Conservation (phyloP, 2,797 vertebrate species). For the Rhincodon typus region DNA sequence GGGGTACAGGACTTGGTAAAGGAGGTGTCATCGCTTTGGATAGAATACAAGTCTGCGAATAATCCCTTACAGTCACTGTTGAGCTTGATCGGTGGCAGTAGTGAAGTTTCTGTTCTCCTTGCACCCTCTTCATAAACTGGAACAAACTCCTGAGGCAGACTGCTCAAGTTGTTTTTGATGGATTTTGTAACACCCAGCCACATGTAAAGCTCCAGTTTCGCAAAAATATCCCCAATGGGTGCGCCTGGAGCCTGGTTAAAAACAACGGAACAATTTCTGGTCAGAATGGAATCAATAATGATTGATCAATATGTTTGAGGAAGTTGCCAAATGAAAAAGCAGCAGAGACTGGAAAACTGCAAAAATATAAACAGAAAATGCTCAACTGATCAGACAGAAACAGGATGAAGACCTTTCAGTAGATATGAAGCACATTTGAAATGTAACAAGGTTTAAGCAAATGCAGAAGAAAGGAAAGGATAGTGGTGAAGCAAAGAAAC, state of each 20-base stretch:
- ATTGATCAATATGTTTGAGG: not conserved
- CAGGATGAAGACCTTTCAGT: no score
- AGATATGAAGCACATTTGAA: no score
- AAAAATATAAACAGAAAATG: not conserved
- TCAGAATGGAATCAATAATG: not conserved
- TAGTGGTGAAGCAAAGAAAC: no score
- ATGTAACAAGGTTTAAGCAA: no score
- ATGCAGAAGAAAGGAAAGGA: no score
- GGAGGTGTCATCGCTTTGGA: no score
- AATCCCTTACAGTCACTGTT: constrained; percentile 70
- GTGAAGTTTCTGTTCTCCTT: constrained; percentile 45
- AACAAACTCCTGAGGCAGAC: constrained; percentile 72
- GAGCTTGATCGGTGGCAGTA: constrained; percentile 59
- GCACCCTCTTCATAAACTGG: constrained; percentile 58
- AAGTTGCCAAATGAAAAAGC: no score
- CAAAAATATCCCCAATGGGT: constrained; percentile 70
- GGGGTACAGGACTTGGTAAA: no score
- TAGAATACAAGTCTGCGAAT: not conserved
- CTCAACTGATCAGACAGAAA: not conserved
- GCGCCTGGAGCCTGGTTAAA: constrained; percentile 66
- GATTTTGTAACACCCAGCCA: constrained; percentile 83
- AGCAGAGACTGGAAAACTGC: not conserved
- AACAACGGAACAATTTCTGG: not conserved
- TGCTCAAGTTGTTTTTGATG: constrained; percentile 65
- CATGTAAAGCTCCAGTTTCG: constrained; percentile 83